Base-by-base conservation (phyloP, 2,797 vertebrate genomes). In the Hafferia zeledoni region DNA sequence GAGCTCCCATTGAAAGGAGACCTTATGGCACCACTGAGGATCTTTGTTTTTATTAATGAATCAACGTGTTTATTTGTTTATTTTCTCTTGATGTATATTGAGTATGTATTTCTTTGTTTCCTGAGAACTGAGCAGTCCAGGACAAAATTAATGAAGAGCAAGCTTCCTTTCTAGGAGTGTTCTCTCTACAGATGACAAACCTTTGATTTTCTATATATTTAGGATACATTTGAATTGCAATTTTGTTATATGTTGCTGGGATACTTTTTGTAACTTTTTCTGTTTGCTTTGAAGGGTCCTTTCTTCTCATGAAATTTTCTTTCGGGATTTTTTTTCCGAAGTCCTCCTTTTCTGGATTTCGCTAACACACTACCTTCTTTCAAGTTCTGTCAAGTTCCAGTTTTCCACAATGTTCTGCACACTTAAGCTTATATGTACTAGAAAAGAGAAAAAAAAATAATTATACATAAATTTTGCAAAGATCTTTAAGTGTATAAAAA, bases 11-110 rank as follows among this genome's bases (percentile, higher is more conserved):
- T 84, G 64, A 33, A 82, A 64, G 71, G 7, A 60, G 14, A 47
- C 9, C 23, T 72, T 49, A 43, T 27, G 28, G 10, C 31, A 61
- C 10, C 16, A 56, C 18, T 19, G 31, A 87, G 70, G 31, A 59
- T 56, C 27, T 47, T 84, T 4, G 5, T 41, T 47, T 35, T 57
- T 47, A n/a, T 53, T 25, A 79, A 39, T 47, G 4, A 47, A 46
- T 53, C 16, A 11, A 8, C 1, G 3, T 31, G 2, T 31, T 69
- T 56, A 1, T 61, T 78, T 59, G 0, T 31, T 83, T 72, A 3
- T 67, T 94, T 85, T 35, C 17, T 72, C 31, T 44, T 84, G 13
- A 31, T 33, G 7, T 19, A 28, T 24, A 8, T 13, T 79, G 17
- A 75, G 5, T 53, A 16, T 69, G 18, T 70, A n/a, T 56, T 78